Evolutionary conservation across 2,797 vertebrate species (phyloP), one percentile per base, ranked within the genome.

Genomic region (Neoniphon sammara): DNA sequence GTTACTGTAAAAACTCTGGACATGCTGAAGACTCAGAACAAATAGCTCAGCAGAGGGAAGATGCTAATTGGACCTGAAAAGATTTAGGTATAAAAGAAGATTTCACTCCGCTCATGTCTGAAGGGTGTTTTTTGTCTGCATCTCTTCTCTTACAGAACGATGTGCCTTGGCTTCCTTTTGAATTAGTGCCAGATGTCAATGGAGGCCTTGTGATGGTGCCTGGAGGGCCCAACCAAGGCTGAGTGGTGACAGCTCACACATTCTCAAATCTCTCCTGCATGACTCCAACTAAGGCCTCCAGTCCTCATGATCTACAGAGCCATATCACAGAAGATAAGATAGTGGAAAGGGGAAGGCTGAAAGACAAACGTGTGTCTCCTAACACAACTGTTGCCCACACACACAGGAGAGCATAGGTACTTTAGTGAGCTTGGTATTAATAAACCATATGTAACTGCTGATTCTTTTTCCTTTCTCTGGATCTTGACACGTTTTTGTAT

Each of bases 191-290:
- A 7, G 25, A n/a, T 54, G 30, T 44, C 20, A 44, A 44, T 30
- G 65, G 30, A 21, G 31, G 30, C 46, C n/a, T 39, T 34, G 47
- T 25, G 23, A 25, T 8, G 27, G 31, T 36, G 61, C 23, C 54
- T 71, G 42, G 75, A 47, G 64, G 7, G 17, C n/a, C 46, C 21
- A 42, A 75, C 31, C 18, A 5, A 12, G 44, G 25, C 34, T 21
- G 59, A 65, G 76, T 76, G 78, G 58, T 65, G 77, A 82, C 81
- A 68, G 70, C 78, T 70, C 7, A 68, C 76, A 83, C 78, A 54
- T 77, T 81, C 57, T 80, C 70, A 49, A 72, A 75, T 61, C 39
- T 69, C 25, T 60, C 39, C 36, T 47, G 70, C 23, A 17, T 34
- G 68, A 83, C 65, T 74, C 23, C 63, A 53, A 53, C 64, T 46